Percentiles rank a stretch among this genome's conserved stretches.
phyloP scores from a whole-genome alignment of 2,797 vertebrate species.

The Sebastes alutus region DNA sequence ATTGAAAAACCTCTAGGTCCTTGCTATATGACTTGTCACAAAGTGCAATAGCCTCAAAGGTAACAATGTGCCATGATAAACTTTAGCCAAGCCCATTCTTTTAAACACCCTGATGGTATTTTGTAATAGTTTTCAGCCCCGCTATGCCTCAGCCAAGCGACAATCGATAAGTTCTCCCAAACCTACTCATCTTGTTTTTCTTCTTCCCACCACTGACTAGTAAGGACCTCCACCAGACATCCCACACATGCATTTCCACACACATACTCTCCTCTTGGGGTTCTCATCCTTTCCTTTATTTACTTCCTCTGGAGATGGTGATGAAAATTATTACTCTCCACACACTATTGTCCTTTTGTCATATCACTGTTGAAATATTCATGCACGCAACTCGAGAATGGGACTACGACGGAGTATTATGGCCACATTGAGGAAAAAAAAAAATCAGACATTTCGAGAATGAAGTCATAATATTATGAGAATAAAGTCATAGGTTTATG shows the following conservation, averaged over 20 bases:
- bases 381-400: neutral
- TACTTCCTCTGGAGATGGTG: neutral
- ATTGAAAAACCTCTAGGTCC: conserved; percentile 62
- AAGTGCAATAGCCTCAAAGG: conserved; percentile 39
- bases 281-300: neutral
- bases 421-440: too few relatives aligned
- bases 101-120: conserved; percentile 44
- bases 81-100: conserved; percentile 4
- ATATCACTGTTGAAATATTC: conserved; percentile 15
- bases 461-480: too few relatives aligned
- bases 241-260: neutral
- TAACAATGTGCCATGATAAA: conserved; percentile 42
- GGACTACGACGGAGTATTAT: too few relatives aligned
- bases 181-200: conserved; percentile 29
- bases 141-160: neutral
- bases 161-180: conserved; percentile 31
- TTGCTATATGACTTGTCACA: conserved; percentile 35
- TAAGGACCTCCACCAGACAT: neutral
- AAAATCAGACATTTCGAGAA: too few relatives aligned
- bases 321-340: neutral
- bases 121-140: conserved; percentile 41
- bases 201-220: conserved; percentile 8
- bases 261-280: neutral
- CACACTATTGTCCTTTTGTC: neutral
- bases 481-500: too few relatives aligned